Conservation (phyloP, 2,113 vertebrate species). For the Ochotona curzoniae region DNA sequence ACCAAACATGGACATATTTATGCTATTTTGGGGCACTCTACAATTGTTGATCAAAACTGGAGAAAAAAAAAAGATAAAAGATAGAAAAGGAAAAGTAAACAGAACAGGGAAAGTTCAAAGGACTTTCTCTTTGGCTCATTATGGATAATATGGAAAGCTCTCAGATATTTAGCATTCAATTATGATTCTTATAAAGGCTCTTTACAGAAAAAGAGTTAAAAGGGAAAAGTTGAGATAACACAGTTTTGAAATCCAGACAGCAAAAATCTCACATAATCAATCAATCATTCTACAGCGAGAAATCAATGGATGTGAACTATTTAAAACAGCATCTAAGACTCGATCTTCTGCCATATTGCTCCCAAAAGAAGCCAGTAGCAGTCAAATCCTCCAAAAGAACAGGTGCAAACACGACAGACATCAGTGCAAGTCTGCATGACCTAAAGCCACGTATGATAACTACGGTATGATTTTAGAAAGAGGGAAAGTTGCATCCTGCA, state of each 20-base stretch:
- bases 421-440: neutral
- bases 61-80: constrained; percentile 1
- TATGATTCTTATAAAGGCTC: constrained; percentile 4
- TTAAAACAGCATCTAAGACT: constrained; percentile 3
- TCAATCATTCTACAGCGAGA: neutral
- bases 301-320: neutral
- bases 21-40: neutral
- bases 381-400: neutral
- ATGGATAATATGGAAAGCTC: neutral
- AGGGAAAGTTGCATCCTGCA: neutral
- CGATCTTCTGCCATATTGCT: neutral
- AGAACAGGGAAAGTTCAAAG: neutral
- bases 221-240: neutral
- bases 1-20: neutral
- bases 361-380: neutral
- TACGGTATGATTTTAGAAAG: neutral
- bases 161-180: constrained; percentile 43
- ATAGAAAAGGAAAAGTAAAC: neutral
- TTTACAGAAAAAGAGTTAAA: neutral
- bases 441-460: neutral
- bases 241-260: neutral
- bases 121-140: constrained; percentile 50
- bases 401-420: neutral
- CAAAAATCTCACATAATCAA: neutral
- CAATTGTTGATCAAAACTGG: neutral